Evolutionary conservation across 53 echinoderm and acorn worm genomes (phyloP).

Genomic region (Actinopyga echinites): DNA sequence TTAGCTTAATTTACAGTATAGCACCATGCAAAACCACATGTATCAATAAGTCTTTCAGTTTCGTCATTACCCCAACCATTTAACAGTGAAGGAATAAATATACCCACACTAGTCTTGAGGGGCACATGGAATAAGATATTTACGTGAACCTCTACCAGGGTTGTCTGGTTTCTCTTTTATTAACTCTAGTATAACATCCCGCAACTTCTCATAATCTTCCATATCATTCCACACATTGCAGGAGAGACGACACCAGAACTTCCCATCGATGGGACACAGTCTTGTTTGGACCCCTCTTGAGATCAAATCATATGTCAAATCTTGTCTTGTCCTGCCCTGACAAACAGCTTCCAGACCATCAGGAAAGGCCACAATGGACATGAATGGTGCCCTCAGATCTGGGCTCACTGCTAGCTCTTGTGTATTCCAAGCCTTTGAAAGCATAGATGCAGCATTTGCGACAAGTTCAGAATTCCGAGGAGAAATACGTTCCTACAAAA

Average conservation of each 20-base stretch:
- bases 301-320: background rate
- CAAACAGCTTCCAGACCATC: background rate
- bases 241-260: background rate
- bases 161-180: background rate
- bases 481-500: conserved; percentile 33
- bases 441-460: conserved; percentile 51
- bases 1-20: too few relatives aligned
- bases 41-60: too few relatives aligned
- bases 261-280: background rate
- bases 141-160: background rate
- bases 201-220: conserved; percentile 9
- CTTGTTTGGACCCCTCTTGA: background rate
- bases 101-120: too few relatives aligned
- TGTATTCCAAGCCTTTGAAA: conserved; percentile 52
- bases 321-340: background rate
- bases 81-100: too few relatives aligned
- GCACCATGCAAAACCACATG: too few relatives aligned
- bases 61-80: too few relatives aligned
- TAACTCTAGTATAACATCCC: background rate
- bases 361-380: conserved; percentile 42
- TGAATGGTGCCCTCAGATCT: conserved; percentile 32
- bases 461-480: conserved; percentile 38
- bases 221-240: conserved; percentile 19
- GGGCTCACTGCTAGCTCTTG: background rate
- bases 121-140: too few relatives aligned